Evolutionary conservation across 2,888 invertebrate species (phyloP), one percentile per base, ranked within the genome.

Genomic region (Eulithis prunata): DNA sequence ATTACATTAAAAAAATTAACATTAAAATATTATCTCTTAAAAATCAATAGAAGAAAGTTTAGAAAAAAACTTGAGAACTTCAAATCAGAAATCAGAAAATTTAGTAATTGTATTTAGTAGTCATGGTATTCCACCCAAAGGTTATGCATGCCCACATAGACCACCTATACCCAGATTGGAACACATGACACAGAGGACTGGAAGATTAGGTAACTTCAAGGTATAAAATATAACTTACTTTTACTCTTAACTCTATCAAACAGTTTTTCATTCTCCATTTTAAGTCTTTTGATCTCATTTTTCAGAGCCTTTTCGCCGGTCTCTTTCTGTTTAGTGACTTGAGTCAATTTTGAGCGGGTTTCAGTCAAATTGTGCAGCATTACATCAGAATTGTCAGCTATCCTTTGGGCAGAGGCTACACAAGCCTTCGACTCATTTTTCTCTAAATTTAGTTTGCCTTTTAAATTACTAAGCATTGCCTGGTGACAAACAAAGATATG

Each of bases 361-460:
- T 86, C 86, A 28, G 82, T 75, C 47, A 90, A 73, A 66, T 85
- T 84, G 58, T 86, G 84, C 47, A 85, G 73, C 63, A 91, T 74
- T 13, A 82, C 84, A 71, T 89, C 86, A n/a, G 90, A 90, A 52
- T 83, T 87, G 64, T 91, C 91, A 0, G 91, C 83, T 49, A 90
- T 84, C 66, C 88, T 84, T 70, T 89, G 91, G 1, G 90, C 91
- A 53, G 91, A 86, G 43, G 89, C 90, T 41, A 92, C 84, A 80
- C 92, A 93, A 12, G 91, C 88, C 71, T 82, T 87, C 2, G 91
- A 81, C 76, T 91, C 90, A 83, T 88, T 89, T 72, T 89, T 89
- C 68, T 91, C 91, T 4, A 66, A 69, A 65, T 71, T 81, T 46
- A 91, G 75, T 71, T 85, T 87, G 28, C 85, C 81, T 73, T 88